phyloP scores from a whole-genome alignment of 2,888 invertebrate genomes.

The Helicoverpa assulta region DNA sequence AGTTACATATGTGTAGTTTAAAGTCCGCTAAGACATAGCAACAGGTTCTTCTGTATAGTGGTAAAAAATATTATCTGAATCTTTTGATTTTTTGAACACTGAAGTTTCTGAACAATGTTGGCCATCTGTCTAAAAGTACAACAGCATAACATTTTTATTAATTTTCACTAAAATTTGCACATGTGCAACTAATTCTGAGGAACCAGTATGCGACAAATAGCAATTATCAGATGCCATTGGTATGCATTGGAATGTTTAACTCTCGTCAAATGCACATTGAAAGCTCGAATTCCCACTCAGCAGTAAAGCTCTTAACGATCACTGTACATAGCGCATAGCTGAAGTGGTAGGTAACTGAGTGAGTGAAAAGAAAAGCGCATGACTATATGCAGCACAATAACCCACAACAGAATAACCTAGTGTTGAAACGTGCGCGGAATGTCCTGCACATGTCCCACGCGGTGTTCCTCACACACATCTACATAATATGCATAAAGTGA shows the following conservation, averaged over 20 bases:
- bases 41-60: too few species aligned
- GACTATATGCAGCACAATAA: constrained; percentile 25
- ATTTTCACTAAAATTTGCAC: too few species aligned
- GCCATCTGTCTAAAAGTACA: too few species aligned
- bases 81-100: too few species aligned
- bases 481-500: neutral
- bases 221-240: neutral
- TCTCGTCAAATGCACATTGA: neutral
- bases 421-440: constrained; percentile 24
- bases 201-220: too few species aligned
- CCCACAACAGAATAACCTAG: constrained; percentile 8
- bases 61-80: too few species aligned
- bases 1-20: too few species aligned
- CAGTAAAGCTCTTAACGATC: constrained; percentile 7
- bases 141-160: too few species aligned
- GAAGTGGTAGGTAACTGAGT: too few species aligned
- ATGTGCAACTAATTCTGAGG: too few species aligned
- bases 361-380: constrained; percentile 14
- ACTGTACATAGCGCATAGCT: neutral
- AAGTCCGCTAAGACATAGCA: too few species aligned
- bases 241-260: neutral
- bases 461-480: neutral
- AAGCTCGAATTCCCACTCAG: neutral
- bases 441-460: constrained; percentile 4
- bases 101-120: too few species aligned